These are phyloP conservation scores for Nestor notabilis DNA, from an alignment of 2,113 vertebrate genomes.

Conservation along the genomic window DNA sequence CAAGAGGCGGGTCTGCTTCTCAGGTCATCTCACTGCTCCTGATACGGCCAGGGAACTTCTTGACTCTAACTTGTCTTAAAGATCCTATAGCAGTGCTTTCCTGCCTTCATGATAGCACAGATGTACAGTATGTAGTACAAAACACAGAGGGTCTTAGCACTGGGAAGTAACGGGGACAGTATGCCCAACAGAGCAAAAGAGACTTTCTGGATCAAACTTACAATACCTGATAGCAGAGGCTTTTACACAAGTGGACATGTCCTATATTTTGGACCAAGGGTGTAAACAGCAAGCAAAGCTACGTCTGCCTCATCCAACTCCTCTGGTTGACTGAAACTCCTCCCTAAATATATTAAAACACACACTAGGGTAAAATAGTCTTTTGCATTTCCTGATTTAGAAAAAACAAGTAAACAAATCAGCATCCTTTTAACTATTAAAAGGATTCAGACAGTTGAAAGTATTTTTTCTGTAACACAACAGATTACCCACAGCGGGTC, in stretches of 20 bases:
- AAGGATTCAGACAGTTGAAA: not conserved
- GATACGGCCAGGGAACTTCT: not conserved
- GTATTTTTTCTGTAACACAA: not conserved
- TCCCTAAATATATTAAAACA: not conserved
- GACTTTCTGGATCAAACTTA: not conserved
- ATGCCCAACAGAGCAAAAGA: not conserved
- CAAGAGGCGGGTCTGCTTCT: not conserved
- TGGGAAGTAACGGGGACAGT: not conserved
- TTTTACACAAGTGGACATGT: not conserved
- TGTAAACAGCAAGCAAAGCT: not conserved
- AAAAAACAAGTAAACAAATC: not conserved
- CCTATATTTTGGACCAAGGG: not conserved
- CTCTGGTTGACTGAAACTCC: not conserved
- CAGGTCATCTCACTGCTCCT: not conserved
- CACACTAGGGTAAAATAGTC: not conserved
- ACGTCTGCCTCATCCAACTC: not conserved
- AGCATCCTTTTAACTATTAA: not conserved
- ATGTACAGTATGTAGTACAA: not conserved
- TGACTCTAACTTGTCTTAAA: not conserved
- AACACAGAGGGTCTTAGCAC: not conserved
- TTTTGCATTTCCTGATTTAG: not conserved
- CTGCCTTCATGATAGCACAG: not conserved
- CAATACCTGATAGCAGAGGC: fast-evolving
- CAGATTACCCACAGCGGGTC: not conserved
- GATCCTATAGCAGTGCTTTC: not conserved